A percentile compares a stretch with the other conserved stretches of the same genome.
Conservation (phyloP, 2,888 invertebrate genomes). For the Ctena decussata region DNA sequence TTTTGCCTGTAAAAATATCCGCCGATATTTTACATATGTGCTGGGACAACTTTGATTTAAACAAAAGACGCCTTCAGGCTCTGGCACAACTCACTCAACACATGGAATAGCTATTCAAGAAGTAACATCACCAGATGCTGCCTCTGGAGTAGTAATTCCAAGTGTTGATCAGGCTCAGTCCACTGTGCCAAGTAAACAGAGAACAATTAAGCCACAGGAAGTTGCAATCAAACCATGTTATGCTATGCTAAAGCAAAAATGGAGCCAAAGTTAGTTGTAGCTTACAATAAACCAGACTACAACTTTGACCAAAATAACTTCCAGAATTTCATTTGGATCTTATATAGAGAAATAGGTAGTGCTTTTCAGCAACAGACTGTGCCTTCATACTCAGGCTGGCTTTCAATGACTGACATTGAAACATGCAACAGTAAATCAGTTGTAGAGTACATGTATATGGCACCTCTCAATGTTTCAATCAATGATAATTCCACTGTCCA, state of each 20-base stretch:
- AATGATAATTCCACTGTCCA: constrained; percentile 35
- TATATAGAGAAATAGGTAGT: neutral
- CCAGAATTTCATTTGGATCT: neutral
- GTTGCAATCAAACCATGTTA: constrained; percentile 29
- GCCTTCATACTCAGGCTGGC: constrained; percentile 37
- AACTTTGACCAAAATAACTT: neutral
- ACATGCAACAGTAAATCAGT: neutral
- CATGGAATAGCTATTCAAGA: constrained; percentile 40
- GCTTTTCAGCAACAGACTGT: constrained; percentile 1
- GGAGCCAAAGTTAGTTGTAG: constrained; percentile 11
- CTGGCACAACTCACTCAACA: constrained; percentile 33
- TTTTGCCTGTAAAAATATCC: constrained; percentile 17
- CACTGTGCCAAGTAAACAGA: neutral
- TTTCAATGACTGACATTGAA: neutral
- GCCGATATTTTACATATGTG: constrained; percentile 13
- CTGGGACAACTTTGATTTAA: constrained; percentile 39
- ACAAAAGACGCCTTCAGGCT: constrained; percentile 8
- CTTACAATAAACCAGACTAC: neutral
- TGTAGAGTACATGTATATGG: constrained; percentile 37
- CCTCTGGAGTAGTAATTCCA: neutral
- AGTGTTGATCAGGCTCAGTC: neutral
- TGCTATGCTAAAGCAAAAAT: constrained; percentile 22
- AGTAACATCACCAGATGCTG: constrained; percentile 3
- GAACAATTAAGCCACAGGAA: neutral
- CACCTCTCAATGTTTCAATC: constrained; percentile 21